phyloP scores from a whole-genome alignment of 2,113 vertebrate genomes.

The Hippocampus zosterae region DNA sequence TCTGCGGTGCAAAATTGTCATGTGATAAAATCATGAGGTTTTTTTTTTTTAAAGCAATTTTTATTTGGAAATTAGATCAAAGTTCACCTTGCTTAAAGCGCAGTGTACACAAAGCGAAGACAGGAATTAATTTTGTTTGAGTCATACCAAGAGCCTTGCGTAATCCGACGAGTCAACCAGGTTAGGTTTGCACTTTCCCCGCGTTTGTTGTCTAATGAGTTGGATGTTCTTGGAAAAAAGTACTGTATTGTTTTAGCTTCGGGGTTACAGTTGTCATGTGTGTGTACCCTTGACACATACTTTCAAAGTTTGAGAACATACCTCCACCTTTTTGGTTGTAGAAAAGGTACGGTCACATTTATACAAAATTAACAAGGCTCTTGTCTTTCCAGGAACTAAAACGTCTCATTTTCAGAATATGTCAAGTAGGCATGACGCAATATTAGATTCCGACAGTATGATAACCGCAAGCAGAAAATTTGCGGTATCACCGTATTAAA shows the following conservation, averaged over 20 bases:
- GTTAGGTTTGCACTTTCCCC: background rate
- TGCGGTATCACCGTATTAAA: too few relatives aligned
- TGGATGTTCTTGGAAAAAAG: background rate
- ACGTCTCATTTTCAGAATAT: too few relatives aligned
- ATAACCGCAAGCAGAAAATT: too few relatives aligned
- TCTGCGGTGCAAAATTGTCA: background rate
- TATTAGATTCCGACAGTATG: too few relatives aligned
- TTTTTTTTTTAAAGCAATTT: background rate
- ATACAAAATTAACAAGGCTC: too few relatives aligned
- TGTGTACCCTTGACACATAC: background rate
- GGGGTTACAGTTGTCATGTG: background rate
- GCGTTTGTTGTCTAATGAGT: background rate
- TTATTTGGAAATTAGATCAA: background rate
- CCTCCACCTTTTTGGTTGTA: background rate
- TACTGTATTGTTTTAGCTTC: background rate
- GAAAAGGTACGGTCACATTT: background rate
- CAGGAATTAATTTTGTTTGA: slow-evolving; percentile 37
- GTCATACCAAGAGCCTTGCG: slow-evolving; percentile 28
- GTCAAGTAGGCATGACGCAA: too few relatives aligned
- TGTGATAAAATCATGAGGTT: background rate
- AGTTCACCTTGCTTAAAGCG: background rate
- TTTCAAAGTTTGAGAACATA: background rate
- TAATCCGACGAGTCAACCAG: slow-evolving; percentile 10
- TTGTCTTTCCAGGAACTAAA: background rate
- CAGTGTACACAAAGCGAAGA: background rate